These are phyloP conservation scores for Lysiphlebus fabarum DNA, from an alignment of 1,140 invertebrate species.

Conservation along the genomic window DNA sequence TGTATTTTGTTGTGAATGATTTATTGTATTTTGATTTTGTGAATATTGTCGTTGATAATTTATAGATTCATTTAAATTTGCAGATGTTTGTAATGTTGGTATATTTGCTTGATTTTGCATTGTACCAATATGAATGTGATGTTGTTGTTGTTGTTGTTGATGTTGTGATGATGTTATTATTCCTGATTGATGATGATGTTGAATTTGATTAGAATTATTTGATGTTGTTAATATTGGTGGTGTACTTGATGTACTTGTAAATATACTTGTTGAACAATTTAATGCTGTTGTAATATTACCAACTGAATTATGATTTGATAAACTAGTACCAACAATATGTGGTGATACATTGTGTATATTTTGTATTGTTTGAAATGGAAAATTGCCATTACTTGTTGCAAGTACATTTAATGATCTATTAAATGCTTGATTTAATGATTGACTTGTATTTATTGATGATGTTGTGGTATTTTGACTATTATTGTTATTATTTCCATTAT, in stretches of 20 bases:
- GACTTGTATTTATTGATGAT: conserved; percentile 39
- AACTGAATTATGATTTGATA: conserved; percentile 39
- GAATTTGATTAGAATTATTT: conserved; percentile 2
- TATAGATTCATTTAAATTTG: conserved; percentile 5
- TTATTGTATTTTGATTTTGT: conserved; percentile 25
- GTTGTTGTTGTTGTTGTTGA: conserved; percentile 41
- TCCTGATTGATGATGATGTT: conserved; percentile 19
- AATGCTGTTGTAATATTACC: conserved; percentile 29
- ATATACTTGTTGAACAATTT: conserved; percentile 35
- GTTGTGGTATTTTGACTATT: conserved; percentile 37
- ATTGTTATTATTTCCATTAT: neutral
- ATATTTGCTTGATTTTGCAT: conserved; percentile 34
- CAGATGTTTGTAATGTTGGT: conserved; percentile 30
- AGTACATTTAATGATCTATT: conserved; percentile 45
- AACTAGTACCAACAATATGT: conserved; percentile 48
- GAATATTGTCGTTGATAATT: neutral
- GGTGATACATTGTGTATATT: conserved; percentile 51
- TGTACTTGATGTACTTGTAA: conserved; percentile 45
- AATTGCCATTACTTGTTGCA: conserved; percentile 43
- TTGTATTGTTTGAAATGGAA: conserved; percentile 51
- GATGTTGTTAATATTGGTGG: conserved; percentile 21
- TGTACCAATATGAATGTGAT: conserved; percentile 38
- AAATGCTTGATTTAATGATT: conserved; percentile 37
- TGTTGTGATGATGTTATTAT: too few relatives aligned
- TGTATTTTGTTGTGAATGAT: conserved; percentile 12